A percentile compares a stretch with the other conserved stretches of the same genome.
phyloP scores from a whole-genome alignment of 2,888 invertebrate species.

The Tipula vernalis region DNA sequence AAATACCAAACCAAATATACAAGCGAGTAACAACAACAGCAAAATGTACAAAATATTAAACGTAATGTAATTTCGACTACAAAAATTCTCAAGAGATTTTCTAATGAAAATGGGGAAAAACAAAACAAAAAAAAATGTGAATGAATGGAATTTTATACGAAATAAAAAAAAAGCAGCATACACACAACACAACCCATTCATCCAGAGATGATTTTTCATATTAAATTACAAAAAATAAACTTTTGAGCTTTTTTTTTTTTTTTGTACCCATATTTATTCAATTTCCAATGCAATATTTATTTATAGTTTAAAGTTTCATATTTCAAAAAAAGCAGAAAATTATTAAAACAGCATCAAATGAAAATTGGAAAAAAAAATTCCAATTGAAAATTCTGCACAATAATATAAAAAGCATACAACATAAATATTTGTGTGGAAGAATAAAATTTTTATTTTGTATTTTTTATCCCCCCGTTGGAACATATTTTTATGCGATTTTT shows the following conservation, averaged over 20 bases:
- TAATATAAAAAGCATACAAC: background rate
- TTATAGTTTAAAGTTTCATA: slow-evolving; percentile 4
- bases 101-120: background rate
- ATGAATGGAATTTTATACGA: background rate
- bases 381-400: background rate
- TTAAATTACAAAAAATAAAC: background rate
- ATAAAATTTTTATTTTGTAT: background rate
- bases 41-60: background rate
- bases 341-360: background rate
- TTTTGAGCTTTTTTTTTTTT: background rate
- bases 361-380: background rate
- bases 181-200: background rate
- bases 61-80: background rate
- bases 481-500: background rate
- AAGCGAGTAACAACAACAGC: background rate
- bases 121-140: background rate
- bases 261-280: background rate
- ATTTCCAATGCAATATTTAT: background rate
- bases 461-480: background rate
- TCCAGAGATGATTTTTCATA: background rate
- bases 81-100: background rate
- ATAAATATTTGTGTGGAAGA: background rate
- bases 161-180: background rate
- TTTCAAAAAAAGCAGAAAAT: background rate
- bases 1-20: background rate